Base-by-base conservation (phyloP, 2,797 vertebrate genomes). In the Acridotheres tristis region DNA sequence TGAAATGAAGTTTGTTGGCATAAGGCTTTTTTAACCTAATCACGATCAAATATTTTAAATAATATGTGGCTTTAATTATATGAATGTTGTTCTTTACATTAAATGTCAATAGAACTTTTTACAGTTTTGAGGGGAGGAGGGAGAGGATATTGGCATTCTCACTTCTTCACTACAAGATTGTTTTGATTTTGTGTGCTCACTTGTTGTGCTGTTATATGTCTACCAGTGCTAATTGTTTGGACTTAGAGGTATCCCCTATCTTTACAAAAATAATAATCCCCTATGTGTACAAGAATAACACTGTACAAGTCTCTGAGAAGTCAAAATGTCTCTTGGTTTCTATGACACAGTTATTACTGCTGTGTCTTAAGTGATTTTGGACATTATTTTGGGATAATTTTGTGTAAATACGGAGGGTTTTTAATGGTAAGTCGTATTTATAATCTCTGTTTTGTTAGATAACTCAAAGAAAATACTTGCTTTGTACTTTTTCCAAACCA, bases 381-480 rank as follows among this genome's bases (percentile, higher is more conserved):
- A 34, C 25, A 25, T 75, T 65, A 17, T 71, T 75, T 82, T 25
- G 34, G 10, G 38, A 40, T 58, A 45, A 6, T 55, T 81, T 72
- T 74, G n/a, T 32, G 14, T 58, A 61, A 75, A 73, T 50, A 32
- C 9, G 47, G 45, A 61, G 4, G 1, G 3, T 57, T 85, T 85
- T 61, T 42, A 43, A 42, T 77, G 59, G 11, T 13, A 57, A 17
- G 20, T 74, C 1, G 0, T 57, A 40, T 65, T 75, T 85, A 29
- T 62, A 57, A 65, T 71, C 16, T 75, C 18, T 16, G 2, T 71
- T 93, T 30, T 27, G 16, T 67, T 95, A 57, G 75, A 23, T 83
- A 90, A 92, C 58, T 95, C 83, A 72, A 7, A 85, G 53, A 85
- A 86, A 72, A 87, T 83, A 66, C 87, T 79, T 74, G 47, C 61